phyloP scores from a whole-genome alignment of 2,888 invertebrate species.

The Scrobipalpa atriplicella region DNA sequence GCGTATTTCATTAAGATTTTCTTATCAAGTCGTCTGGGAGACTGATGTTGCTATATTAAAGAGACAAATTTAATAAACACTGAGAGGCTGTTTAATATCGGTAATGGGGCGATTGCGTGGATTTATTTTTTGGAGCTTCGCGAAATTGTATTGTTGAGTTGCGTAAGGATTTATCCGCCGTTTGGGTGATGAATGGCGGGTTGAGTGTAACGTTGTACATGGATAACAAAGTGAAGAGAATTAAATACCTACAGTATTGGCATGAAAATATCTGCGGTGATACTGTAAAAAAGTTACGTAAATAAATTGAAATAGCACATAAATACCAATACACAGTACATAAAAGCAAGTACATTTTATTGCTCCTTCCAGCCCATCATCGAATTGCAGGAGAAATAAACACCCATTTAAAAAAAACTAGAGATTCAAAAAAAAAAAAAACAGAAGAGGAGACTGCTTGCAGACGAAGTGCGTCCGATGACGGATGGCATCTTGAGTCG shows the following conservation, averaged over 20 bases:
- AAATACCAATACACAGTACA: too few species aligned
- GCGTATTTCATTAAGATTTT: constrained; percentile 55
- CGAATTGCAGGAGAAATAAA: too few species aligned
- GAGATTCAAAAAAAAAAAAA: too few species aligned
- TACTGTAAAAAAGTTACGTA: too few species aligned
- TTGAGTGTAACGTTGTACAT: constrained; percentile 39
- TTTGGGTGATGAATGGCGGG: constrained; percentile 37
- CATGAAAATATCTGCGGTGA: too few species aligned
- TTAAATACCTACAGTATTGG: background rate
- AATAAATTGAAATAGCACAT: too few species aligned
- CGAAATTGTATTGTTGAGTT: constrained; percentile 38
- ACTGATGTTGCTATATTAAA: constrained; percentile 33
- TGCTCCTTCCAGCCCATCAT: too few species aligned
- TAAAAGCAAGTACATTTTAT: too few species aligned
- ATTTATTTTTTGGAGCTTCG: constrained; percentile 22
- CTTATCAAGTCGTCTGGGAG: constrained; percentile 23
- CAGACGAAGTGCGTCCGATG: too few species aligned
- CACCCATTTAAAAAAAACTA: too few species aligned
- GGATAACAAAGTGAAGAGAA: constrained; percentile 45
- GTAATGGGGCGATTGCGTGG: constrained; percentile 30
- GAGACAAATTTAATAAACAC: constrained; percentile 38
- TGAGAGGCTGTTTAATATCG: constrained; percentile 30
- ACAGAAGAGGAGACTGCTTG: too few species aligned
- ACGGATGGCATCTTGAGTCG: too few species aligned
- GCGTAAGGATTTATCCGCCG: constrained; percentile 38